These are phyloP conservation scores for Puntigrus tetrazona DNA, from an alignment of 2,113 vertebrate genomes.

Conservation along the genomic window DNA sequence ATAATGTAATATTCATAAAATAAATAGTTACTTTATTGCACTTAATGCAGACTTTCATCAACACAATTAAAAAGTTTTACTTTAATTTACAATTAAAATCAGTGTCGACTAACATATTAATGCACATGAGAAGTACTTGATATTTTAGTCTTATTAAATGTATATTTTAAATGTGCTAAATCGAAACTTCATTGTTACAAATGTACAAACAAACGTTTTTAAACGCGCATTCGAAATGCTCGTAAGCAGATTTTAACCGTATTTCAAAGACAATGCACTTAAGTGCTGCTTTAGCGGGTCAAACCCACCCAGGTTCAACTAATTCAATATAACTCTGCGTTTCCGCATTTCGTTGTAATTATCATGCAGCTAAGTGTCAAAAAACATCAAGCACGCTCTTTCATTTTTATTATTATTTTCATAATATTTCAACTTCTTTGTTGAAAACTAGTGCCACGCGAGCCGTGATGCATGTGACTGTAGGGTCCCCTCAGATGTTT, in stretches of 20 bases:
- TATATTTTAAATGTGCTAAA: background rate
- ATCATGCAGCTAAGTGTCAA: background rate
- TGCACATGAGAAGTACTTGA: background rate
- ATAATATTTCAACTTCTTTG: background rate
- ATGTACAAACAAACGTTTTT: too few relatives aligned
- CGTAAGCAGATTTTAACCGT: background rate
- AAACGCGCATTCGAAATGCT: too few relatives aligned
- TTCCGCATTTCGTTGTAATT: background rate
- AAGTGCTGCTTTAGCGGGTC: background rate
- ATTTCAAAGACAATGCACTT: background rate
- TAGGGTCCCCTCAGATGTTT: background rate
- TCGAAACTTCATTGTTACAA: background rate
- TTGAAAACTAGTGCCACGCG: background rate
- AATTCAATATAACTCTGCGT: background rate
- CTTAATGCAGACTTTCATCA: background rate
- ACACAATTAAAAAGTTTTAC: background rate
- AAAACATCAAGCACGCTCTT: background rate
- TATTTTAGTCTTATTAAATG: background rate
- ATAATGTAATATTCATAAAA: background rate
- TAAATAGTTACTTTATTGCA: background rate
- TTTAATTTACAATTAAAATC: background rate
- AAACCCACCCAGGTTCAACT: background rate
- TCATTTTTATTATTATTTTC: background rate
- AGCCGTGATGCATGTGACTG: background rate
- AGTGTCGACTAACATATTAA: background rate